Conservation (phyloP, 2,113 vertebrate species). For the Riparia riparia region DNA sequence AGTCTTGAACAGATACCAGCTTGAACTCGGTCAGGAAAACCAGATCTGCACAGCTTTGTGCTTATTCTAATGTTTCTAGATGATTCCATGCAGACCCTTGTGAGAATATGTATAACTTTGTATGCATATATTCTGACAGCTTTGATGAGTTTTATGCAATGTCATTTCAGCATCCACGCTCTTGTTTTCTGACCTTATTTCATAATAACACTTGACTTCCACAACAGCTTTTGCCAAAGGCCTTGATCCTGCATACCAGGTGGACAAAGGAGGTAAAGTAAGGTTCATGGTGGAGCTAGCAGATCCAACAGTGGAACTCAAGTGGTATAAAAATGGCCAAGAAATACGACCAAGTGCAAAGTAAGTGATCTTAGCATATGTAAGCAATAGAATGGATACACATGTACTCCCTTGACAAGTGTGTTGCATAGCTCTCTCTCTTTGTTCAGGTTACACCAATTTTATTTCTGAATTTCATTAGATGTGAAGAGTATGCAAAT, state of each 20-base stretch:
- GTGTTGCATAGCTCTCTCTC: background rate
- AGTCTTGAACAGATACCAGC: background rate
- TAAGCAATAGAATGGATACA: background rate
- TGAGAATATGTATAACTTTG: background rate
- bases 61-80: background rate
- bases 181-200: background rate
- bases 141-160: background rate
- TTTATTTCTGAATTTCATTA: background rate
- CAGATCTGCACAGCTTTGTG: background rate
- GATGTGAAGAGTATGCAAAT: background rate
- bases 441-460: background rate
- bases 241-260: conserved; percentile 94
- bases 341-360: conserved; percentile 95
- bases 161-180: background rate
- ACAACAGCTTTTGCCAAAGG: conserved; percentile 93
- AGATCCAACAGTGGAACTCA: conserved; percentile 96
- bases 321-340: conserved; percentile 99
- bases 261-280: conserved; percentile 94
- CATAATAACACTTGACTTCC: background rate
- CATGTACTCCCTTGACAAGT: background rate
- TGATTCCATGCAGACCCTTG: background rate
- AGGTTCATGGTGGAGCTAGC: conserved; percentile 93
- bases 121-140: background rate
- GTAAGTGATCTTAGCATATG: conserved; percentile 77
- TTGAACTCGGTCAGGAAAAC: background rate